Evolutionary conservation across 1,140 invertebrate genomes (phyloP).

Genomic region (Drosophila lini): DNA sequence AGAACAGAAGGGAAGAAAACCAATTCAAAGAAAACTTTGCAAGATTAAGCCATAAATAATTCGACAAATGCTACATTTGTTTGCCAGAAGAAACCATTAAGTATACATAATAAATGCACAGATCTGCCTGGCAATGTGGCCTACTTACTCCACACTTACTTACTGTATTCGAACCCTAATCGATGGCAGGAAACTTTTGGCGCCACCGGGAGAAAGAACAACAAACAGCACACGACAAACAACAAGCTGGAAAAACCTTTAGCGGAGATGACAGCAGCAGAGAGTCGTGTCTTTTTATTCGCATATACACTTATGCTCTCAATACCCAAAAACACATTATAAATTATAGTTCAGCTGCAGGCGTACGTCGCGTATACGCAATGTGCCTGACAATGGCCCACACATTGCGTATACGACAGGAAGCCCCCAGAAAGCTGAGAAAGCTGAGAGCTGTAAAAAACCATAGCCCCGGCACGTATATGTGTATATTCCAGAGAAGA

Average conservation of each 20-base stretch:
- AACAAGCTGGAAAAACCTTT: neutral
- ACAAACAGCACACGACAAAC: neutral
- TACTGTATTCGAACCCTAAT: neutral
- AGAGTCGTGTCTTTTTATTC: conserved; percentile 3
- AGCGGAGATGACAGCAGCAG: neutral
- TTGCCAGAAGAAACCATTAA: conserved; percentile 15
- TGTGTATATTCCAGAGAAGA: conserved; percentile 12
- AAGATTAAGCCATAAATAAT: conserved; percentile 54
- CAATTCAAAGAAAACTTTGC: conserved; percentile 32
- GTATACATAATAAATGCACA: conserved; percentile 10
- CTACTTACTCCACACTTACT: neutral
- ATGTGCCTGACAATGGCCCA: conserved; percentile 66
- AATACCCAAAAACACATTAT: conserved; percentile 68
- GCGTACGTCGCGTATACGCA: conserved; percentile 69
- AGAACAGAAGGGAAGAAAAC: neutral
- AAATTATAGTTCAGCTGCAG: conserved; percentile 70
- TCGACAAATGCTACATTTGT: conserved; percentile 50
- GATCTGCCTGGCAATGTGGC: conserved; percentile 15
- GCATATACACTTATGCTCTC: conserved; percentile 20
- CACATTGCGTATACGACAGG: conserved; percentile 35
- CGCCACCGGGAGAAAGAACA: conserved; percentile 1
- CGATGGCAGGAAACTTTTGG: conserved; percentile 15
- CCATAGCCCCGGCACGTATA: conserved; percentile 33
- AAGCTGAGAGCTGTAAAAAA: conserved; percentile 32
- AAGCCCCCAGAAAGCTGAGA: conserved; percentile 60